phyloP scores from a whole-genome alignment of 1,140 invertebrate species.

The Bombus pyrosoma region DNA sequence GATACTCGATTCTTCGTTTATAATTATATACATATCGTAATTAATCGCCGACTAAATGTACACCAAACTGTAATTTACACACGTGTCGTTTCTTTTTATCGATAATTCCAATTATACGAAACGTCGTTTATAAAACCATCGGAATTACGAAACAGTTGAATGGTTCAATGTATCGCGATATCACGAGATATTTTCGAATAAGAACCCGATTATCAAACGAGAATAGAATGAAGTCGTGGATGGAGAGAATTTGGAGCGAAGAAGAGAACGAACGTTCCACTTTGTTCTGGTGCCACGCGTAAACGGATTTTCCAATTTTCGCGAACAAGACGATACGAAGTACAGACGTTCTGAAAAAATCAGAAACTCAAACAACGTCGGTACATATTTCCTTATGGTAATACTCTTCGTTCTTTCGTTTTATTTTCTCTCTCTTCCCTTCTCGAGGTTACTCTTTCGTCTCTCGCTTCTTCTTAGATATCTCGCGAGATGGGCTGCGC shows the following conservation, averaged over 20 bases:
- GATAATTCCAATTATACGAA: too few species aligned
- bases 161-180: too few species aligned
- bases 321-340: neutral
- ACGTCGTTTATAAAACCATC: too few species aligned
- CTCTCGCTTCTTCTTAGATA: neutral
- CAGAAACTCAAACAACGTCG: constrained; percentile 31
- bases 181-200: too few species aligned
- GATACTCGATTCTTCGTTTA: neutral
- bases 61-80: too few species aligned
- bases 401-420: neutral
- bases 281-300: too few species aligned
- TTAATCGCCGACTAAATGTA: too few species aligned
- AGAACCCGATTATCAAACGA: too few species aligned
- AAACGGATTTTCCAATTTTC: constrained; percentile 29
- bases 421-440: neutral
- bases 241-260: too few species aligned
- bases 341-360: neutral
- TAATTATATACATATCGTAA: neutral
- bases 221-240: too few species aligned
- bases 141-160: too few species aligned
- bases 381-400: constrained; percentile 46
- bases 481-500: neutral
- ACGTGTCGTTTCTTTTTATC: too few species aligned
- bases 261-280: neutral
- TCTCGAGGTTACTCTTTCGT: neutral